Conservation (phyloP, 2,888 invertebrate genomes). For the Melieria picta region DNA sequence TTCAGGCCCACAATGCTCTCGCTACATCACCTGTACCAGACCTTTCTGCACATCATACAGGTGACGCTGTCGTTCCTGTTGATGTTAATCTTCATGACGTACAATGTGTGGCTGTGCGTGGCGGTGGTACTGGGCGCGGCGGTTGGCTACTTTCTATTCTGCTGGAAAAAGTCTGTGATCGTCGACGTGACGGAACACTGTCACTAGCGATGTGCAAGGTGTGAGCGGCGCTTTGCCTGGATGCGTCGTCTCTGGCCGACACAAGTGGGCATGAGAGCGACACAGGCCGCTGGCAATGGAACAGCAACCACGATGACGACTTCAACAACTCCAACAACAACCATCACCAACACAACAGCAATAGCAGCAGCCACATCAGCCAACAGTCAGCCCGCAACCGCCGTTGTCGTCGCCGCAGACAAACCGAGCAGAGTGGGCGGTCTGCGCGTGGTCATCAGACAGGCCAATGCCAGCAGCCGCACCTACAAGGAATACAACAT, state of each 20-base stretch:
- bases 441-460: constrained; percentile 15
- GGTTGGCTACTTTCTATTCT: constrained; percentile 92
- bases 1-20: constrained; percentile 86
- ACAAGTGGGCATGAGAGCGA: constrained; percentile 24
- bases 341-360: constrained; percentile 21
- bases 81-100: constrained; percentile 98
- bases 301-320: constrained; percentile 26
- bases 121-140: constrained; percentile 91
- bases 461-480: constrained; percentile 2
- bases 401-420: too few relatives aligned
- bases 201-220: constrained; percentile 72
- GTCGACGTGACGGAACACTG: constrained; percentile 96
- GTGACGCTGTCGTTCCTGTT: constrained; percentile 91
- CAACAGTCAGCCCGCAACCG: constrained; percentile 2
- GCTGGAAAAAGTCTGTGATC: constrained; percentile 93
- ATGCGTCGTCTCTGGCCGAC: constrained; percentile 38
- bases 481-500: constrained; percentile 26
- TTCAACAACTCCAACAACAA: constrained; percentile 17
- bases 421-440: not conserved
- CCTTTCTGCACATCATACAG: constrained; percentile 87
- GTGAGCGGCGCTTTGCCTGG: constrained; percentile 34
- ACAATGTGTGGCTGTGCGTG: constrained; percentile 92
- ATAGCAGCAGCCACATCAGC: constrained; percentile 31
- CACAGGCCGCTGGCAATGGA: constrained; percentile 16
- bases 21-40: constrained; percentile 84